phyloP scores from a whole-genome alignment of 2,797 vertebrate species.

The Semotilus atromaculatus region DNA sequence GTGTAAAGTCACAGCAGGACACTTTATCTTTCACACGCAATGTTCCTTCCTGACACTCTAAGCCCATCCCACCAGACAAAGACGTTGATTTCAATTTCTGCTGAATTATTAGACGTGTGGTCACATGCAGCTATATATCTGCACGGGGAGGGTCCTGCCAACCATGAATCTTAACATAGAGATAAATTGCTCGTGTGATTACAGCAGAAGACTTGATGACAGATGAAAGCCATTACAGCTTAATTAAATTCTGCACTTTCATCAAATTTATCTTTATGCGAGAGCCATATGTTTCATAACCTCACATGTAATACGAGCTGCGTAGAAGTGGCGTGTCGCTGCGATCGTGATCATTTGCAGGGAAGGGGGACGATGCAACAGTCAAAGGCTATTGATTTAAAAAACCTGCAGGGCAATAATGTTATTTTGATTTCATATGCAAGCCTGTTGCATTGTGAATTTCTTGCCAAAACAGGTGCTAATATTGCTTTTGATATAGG shows the following conservation, averaged over 20 bases:
- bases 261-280: slow-evolving; percentile 73
- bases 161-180: slow-evolving; percentile 48
- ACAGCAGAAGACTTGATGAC: slow-evolving; percentile 71
- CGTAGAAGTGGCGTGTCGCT: slow-evolving; percentile 60
- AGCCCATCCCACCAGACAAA: slow-evolving; percentile 36
- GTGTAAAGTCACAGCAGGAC: slow-evolving; percentile 37
- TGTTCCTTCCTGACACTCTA: slow-evolving; percentile 48
- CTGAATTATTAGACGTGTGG: slow-evolving; percentile 68
- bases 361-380: slow-evolving; percentile 69
- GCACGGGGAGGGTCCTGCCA: slow-evolving; percentile 62
- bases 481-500: slow-evolving; percentile 79
- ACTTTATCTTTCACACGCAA: slow-evolving; percentile 55
- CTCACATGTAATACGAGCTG: slow-evolving; percentile 65
- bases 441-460: slow-evolving; percentile 77
- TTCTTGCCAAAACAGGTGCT: slow-evolving; percentile 74
- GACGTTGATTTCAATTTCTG: slow-evolving; percentile 63
- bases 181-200: slow-evolving; percentile 74
- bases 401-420: slow-evolving; percentile 64
- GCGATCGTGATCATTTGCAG: slow-evolving; percentile 59
- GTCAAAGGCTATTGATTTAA: slow-evolving; percentile 31
- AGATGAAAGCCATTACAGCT: slow-evolving; percentile 76
- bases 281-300: slow-evolving; percentile 77
- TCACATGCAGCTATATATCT: slow-evolving; percentile 66
- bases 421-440: slow-evolving; percentile 70
- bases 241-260: slow-evolving; percentile 79